Percentiles rank a stretch among this genome's conserved stretches.
Conservation (phyloP, 2,888 invertebrate species). For the Andrena haemorrhoa region DNA sequence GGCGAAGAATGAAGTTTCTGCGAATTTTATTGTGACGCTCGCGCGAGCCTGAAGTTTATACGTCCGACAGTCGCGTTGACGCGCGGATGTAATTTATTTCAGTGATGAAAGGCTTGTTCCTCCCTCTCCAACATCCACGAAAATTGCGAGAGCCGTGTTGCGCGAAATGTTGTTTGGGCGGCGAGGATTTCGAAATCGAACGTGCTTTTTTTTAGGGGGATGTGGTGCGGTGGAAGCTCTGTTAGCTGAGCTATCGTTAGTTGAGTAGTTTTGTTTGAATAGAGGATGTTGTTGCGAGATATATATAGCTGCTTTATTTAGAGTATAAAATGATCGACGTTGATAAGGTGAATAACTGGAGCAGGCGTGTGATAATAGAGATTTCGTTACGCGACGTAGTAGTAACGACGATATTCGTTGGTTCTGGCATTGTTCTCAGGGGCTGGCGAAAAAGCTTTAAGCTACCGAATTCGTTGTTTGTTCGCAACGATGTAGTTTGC, state of each 20-base stretch:
- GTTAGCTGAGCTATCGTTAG: too few relatives aligned
- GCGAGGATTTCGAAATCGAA: not conserved
- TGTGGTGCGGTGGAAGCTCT: too few relatives aligned
- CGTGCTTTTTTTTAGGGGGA: too few relatives aligned
- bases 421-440: not conserved
- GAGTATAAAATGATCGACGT: too few relatives aligned
- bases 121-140: not conserved
- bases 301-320: too few relatives aligned
- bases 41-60: conserved; percentile 27
- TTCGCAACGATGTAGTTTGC: conserved; percentile 42
- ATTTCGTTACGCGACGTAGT: not conserved
- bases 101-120: not conserved
- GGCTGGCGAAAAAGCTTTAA: not conserved
- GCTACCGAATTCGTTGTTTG: conserved; percentile 45
- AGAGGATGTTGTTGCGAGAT: too few relatives aligned
- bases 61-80: conserved; percentile 16
- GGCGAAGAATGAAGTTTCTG: conserved; percentile 28
- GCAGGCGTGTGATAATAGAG: not conserved
- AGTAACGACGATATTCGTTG: not conserved
- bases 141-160: not conserved
- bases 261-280: too few relatives aligned
- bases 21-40: conserved; percentile 41
- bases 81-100: conserved; percentile 27
- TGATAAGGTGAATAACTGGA: not conserved
- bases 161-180: not conserved